These are phyloP conservation scores for Psittacula echo DNA, from an alignment of 2,797 vertebrate species.

Conservation along the genomic window DNA sequence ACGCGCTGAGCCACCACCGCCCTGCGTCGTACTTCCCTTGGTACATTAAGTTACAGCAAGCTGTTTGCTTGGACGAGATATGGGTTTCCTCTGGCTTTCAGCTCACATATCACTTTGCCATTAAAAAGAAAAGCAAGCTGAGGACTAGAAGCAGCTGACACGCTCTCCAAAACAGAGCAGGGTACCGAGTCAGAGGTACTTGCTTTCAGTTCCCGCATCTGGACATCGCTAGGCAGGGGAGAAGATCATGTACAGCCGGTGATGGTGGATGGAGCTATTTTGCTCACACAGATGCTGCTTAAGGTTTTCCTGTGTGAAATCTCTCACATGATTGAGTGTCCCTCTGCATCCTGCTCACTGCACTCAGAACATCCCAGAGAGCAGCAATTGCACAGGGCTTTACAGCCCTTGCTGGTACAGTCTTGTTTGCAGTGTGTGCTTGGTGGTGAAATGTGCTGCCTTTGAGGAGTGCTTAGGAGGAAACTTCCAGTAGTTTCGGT, in stretches of 20 bases:
- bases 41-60: not conserved
- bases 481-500: not conserved
- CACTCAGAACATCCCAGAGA: not conserved
- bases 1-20: not conserved
- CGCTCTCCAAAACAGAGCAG: not conserved
- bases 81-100: not conserved
- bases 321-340: fast-evolving
- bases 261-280: not conserved
- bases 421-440: not conserved
- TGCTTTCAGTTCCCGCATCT: not conserved
- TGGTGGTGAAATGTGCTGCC: not conserved
- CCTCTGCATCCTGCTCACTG: fast-evolving
- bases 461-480: not conserved
- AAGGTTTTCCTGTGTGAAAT: not conserved
- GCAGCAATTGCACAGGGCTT: not conserved
- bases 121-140: not conserved
- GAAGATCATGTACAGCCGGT: not conserved
- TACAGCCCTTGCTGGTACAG: not conserved
- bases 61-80: not conserved
- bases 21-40: not conserved
- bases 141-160: not conserved
- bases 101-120: not conserved
- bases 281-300: not conserved
- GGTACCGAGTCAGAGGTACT: not conserved
- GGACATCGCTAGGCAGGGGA: not conserved